A percentile compares a stretch with the other conserved stretches of the same genome.
phyloP scores from a whole-genome alignment of 2,113 vertebrate species.

The Eidolon helvum region DNA sequence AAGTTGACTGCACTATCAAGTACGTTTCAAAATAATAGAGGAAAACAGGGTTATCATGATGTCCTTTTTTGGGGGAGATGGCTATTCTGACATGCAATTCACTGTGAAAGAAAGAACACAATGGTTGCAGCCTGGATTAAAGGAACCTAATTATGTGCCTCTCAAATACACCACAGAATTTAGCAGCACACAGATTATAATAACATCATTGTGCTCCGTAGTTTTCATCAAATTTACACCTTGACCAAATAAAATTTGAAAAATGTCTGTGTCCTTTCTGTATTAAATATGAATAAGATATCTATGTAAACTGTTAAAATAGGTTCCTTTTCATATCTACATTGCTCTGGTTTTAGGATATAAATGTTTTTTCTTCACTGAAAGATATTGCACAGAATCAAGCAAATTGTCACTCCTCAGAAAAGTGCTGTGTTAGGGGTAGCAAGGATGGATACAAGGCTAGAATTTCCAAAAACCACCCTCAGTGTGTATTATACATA shows the following conservation, averaged over 20 bases:
- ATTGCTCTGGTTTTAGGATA: slow-evolving; percentile 25
- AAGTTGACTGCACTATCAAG: neutral
- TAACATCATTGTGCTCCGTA: slow-evolving; percentile 49
- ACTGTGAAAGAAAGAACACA: slow-evolving; percentile 58
- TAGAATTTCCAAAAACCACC: neutral
- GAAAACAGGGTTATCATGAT: slow-evolving; percentile 66
- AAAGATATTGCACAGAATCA: slow-evolving; percentile 6
- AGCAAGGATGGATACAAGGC: neutral
- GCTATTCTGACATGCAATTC: slow-evolving; percentile 66
- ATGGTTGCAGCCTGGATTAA: slow-evolving; percentile 71
- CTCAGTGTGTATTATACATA: neutral
- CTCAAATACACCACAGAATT: slow-evolving; percentile 67
- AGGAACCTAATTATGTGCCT: slow-evolving; percentile 66
- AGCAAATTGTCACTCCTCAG: neutral
- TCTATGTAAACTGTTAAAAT: slow-evolving; percentile 21
- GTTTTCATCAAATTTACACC: slow-evolving; percentile 72
- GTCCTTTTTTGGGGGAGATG: neutral
- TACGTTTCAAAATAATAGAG: slow-evolving; percentile 59
- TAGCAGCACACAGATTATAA: slow-evolving; percentile 32
- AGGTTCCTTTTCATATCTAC: slow-evolving; percentile 23
- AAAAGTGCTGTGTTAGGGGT: neutral
- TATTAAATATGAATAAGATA: slow-evolving; percentile 32
- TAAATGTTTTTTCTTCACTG: slow-evolving; percentile 38
- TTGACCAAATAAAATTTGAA: slow-evolving; percentile 48
- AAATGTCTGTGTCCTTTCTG: slow-evolving; percentile 54